phyloP scores from a whole-genome alignment of 2,113 vertebrate genomes.

The Setophaga petechia region DNA sequence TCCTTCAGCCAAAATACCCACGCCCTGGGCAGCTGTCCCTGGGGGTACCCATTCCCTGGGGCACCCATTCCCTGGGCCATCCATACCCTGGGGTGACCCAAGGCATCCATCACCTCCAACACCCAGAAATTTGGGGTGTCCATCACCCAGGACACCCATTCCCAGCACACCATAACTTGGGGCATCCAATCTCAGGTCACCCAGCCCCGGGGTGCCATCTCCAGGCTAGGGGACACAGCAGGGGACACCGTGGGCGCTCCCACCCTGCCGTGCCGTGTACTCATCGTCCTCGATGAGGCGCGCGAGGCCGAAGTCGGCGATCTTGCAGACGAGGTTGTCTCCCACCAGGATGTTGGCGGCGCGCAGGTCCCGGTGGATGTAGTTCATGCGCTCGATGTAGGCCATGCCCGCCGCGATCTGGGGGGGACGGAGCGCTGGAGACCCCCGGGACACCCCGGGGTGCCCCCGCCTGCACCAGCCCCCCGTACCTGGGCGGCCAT shows the following conservation, averaged over 20 bases:
- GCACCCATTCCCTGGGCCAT: no score
- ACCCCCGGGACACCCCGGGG: accelerated
- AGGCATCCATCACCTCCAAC: no score
- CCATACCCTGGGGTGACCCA: neutral
- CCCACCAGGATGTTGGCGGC: slow-evolving; percentile 97
- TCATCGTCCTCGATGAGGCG: slow-evolving; percentile 96
- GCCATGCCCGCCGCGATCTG: slow-evolving; percentile 95
- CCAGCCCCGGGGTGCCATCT: accelerated
- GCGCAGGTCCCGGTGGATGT: slow-evolving; percentile 94
- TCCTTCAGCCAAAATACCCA: no score
- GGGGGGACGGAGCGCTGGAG: neutral
- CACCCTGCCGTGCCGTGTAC: slow-evolving; percentile 95
- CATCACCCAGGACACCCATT: neutral
- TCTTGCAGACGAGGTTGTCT: slow-evolving; percentile 94
- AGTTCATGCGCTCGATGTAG: slow-evolving; percentile 97
- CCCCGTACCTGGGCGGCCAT: slow-evolving; percentile 91
- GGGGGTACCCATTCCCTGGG: no score
- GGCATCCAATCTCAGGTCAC: neutral
- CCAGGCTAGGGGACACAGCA: neutral
- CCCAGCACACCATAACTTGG: neutral
- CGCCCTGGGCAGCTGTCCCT: no score
- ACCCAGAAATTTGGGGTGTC: neutral
- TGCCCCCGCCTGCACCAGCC: accelerated
- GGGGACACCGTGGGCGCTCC: neutral
- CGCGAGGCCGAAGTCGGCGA: slow-evolving; percentile 95